Conservation (phyloP, 2,113 vertebrate species). For the Copsychus sechellarum region DNA sequence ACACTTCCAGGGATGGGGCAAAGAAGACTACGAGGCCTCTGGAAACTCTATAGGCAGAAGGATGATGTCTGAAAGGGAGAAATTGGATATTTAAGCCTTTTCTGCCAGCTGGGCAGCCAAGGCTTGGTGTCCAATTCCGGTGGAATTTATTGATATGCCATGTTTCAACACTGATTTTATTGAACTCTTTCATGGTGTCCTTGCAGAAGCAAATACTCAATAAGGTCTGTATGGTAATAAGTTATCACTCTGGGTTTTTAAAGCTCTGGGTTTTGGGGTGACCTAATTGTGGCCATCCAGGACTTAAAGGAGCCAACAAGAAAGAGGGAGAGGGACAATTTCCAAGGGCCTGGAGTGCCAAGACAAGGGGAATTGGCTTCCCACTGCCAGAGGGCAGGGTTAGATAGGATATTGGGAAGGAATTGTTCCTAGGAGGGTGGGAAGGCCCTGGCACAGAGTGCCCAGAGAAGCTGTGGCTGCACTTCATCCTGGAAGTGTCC, state of each 20-base stretch:
- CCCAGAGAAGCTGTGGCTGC: not conserved
- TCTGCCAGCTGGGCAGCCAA: not conserved
- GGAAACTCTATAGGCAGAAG: not conserved
- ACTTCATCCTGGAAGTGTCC: rapidly evolving
- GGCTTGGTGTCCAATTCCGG: rapidly evolving
- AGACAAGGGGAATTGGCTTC: not conserved
- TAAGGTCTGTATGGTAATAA: not conserved
- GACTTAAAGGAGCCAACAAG: not conserved
- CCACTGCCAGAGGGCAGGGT: rapidly evolving
- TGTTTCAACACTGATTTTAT: not conserved
- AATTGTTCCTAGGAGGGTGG: rapidly evolving
- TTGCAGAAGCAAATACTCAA: not conserved
- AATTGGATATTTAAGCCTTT: not conserved
- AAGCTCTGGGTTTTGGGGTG: not conserved
- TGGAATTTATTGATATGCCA: rapidly evolving
- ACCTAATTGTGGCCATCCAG: not conserved
- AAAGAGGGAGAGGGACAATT: not conserved
- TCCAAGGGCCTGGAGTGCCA: not conserved
- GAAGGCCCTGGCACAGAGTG: not conserved
- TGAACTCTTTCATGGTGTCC: not conserved
- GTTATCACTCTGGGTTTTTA: too few species aligned
- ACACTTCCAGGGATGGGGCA: not conserved
- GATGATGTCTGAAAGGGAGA: not conserved
- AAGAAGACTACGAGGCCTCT: not conserved
- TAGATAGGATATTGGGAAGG: rapidly evolving